Evolutionary conservation across 2,888 invertebrate genomes (phyloP), one percentile per base, ranked within the genome.

Genomic region (Pseudanteris insignis): DNA sequence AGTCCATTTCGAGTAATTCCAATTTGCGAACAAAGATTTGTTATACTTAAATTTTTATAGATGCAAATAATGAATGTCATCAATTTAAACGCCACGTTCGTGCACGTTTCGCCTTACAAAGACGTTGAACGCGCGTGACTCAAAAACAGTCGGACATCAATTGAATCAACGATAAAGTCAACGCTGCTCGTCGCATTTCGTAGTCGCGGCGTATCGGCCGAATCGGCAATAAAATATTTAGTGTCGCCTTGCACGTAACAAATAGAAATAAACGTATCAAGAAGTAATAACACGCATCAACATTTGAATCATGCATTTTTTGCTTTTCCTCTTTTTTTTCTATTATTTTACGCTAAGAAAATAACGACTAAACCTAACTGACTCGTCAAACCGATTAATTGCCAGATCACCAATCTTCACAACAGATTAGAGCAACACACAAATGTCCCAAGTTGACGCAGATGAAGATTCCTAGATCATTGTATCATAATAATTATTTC

Each of bases 231-330:
- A 62, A 57, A 62, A 62, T 57, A 57, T 57, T 62, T 57, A 62
- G 47, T 62, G 62, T 62, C 59, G 59, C 59, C 59, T 51, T 59
- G 51, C 51, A 36, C 57, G 61, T 50, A 48, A 51, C 55, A 62
- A 62, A 62, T 62, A 57, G 50, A 55, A 61, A 55, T 55, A 55
- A 55, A 61, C 61, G 55, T 55, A 61, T 61, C 61, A 55, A 61
- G 47, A 32, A 61, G 55, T 55, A 55, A 61, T 62, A 62, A 55
- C 55, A 51, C 51, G 50, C 55, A 62, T 62, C 55, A 44, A 54
- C 60, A 48, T 54, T 61, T 54, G 48, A 61, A 54, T 60, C 47
- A 53, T 43, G 33, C 47, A 32, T 60, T 18, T 60, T 60, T n/a
- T n/a, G n/a, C n/a, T n/a, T n/a, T n/a, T n/a, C n/a, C n/a, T n/a